Conservation (phyloP, 2,888 invertebrate genomes). For the Linyphia triangularis region DNA sequence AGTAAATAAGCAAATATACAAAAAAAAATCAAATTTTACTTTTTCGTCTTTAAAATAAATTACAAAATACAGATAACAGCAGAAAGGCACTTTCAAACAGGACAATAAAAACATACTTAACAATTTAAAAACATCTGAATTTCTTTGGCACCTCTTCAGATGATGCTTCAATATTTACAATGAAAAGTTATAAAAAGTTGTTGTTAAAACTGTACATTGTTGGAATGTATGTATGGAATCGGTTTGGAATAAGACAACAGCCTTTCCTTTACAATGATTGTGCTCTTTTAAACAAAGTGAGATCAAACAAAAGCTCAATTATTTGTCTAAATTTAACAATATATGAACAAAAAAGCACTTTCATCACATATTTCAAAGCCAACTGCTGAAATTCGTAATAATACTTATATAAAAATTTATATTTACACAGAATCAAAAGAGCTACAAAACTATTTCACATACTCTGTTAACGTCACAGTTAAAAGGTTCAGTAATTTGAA, state of each 20-base stretch:
- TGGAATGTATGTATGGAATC: slow-evolving; percentile 74
- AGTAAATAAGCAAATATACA: neutral
- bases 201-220: slow-evolving; percentile 39
- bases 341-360: neutral
- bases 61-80: slow-evolving; percentile 49
- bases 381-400: slow-evolving; percentile 7
- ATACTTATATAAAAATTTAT: slow-evolving; percentile 11
- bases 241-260: neutral
- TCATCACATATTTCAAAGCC: slow-evolving; percentile 15
- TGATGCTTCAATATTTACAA: slow-evolving; percentile 46
- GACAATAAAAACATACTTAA: slow-evolving; percentile 27
- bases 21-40: neutral
- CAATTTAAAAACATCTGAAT: slow-evolving; percentile 49
- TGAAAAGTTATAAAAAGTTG: slow-evolving; percentile 24
- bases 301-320: slow-evolving; percentile 48
- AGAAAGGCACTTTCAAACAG: slow-evolving; percentile 52
- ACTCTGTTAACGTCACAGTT: neutral
- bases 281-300: slow-evolving; percentile 36
- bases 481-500: neutral
- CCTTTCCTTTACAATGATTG: slow-evolving; percentile 14
- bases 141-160: slow-evolving; percentile 67
- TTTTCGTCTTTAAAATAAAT: slow-evolving; percentile 25
- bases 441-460: neutral
- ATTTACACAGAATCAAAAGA: slow-evolving; percentile 15
- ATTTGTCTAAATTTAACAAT: neutral